phyloP scores from a whole-genome alignment of 2,797 vertebrate species.

The Squalus acanthias region DNA sequence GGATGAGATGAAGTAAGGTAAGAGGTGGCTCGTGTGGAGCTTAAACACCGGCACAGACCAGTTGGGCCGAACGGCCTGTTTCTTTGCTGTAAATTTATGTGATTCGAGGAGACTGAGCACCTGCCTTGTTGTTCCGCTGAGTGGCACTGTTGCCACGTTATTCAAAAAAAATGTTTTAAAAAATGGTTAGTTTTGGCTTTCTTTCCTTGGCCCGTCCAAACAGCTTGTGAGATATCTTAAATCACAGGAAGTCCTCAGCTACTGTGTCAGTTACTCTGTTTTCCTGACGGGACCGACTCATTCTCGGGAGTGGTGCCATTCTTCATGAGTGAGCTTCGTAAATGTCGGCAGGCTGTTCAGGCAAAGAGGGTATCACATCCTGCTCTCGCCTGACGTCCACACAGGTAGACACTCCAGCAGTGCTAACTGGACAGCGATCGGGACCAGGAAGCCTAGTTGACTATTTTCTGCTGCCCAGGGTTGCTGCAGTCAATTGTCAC shows the following conservation, averaged over 20 bases:
- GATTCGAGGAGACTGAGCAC: no score
- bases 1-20: no score
- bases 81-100: no score
- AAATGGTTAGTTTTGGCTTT: background rate
- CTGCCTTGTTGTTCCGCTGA: no score
- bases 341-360: background rate
- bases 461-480: background rate
- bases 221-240: background rate
- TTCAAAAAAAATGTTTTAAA: no score
- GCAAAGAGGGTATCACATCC: no score
- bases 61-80: no score
- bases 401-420: background rate
- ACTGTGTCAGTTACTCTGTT: background rate
- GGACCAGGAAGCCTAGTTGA: background rate
- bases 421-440: background rate
- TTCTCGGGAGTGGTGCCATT: background rate
- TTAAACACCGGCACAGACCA: no score
- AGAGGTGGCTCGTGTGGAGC: no score
- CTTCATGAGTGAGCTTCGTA: background rate
- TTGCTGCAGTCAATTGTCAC: background rate
- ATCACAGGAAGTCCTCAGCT: background rate
- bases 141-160: no score
- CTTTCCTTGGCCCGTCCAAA: background rate
- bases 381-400: background rate
- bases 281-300: no score